Evolutionary conservation across 2,888 invertebrate species (phyloP).

Genomic region (Drosophila pullipes): DNA sequence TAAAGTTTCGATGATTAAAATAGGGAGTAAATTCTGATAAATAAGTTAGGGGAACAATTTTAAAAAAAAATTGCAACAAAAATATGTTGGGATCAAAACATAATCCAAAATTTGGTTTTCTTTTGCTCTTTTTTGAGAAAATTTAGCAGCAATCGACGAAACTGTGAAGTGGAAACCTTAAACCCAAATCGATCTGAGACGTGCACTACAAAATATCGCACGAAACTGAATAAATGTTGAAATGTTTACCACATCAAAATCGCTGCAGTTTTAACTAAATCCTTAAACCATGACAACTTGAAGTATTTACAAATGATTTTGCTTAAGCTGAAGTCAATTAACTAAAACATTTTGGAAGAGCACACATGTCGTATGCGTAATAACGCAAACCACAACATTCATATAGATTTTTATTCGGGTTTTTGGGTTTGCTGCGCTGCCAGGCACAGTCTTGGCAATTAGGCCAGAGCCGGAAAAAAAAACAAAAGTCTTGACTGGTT

Average conservation of each 20-base stretch:
- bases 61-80: neutral
- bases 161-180: neutral
- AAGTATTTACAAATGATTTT: neutral
- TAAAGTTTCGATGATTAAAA: neutral
- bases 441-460: slow-evolving; percentile 71
- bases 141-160: neutral
- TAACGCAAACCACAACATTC: slow-evolving; percentile 49
- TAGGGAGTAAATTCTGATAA: neutral
- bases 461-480: slow-evolving; percentile 67
- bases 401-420: slow-evolving; percentile 48
- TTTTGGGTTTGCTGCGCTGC: slow-evolving; percentile 22
- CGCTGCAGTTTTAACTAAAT: neutral
- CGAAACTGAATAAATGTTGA: neutral
- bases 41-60: fast-evolving
- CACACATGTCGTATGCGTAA: slow-evolving; percentile 67
- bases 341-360: slow-evolving; percentile 40
- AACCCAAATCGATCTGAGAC: neutral
- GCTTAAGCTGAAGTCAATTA: slow-evolving; percentile 29
- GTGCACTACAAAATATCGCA: too few relatives aligned
- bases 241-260: neutral
- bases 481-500: slow-evolving; percentile 51
- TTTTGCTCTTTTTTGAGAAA: neutral
- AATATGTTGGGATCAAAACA: neutral
- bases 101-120: neutral
- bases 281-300: neutral